Evolutionary conservation across 2,113 vertebrate species (phyloP).

Genomic region (Plestiodon gilberti): DNA sequence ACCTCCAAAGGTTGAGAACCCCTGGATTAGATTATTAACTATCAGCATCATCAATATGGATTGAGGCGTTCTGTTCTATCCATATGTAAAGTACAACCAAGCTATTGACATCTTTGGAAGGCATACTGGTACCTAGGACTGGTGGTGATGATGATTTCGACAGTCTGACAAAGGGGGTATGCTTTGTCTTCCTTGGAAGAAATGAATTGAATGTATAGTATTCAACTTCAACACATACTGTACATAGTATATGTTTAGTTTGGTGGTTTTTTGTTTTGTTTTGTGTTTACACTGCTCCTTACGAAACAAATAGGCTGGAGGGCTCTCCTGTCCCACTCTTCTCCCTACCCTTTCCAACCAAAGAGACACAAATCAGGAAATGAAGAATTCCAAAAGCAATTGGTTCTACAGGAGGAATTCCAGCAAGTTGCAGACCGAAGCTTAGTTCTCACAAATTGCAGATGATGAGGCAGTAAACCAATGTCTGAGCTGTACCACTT

Average conservation of each 20-base stretch:
- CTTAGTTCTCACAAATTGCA: background rate
- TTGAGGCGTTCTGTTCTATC: too few species aligned
- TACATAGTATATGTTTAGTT: too few species aligned
- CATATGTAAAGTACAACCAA: too few species aligned
- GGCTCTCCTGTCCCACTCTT: background rate
- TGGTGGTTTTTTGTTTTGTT: too few species aligned
- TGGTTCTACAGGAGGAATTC: background rate
- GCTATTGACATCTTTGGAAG: too few species aligned
- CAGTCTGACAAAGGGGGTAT: too few species aligned
- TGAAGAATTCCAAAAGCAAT: conserved; percentile 22
- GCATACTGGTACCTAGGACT: too few species aligned
- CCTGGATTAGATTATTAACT: too few species aligned
- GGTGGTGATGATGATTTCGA: too few species aligned
- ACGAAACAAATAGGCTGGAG: background rate
- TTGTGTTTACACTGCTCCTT: background rate
- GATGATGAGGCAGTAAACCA: background rate
- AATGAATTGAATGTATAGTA: background rate
- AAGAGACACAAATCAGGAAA: background rate
- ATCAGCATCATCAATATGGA: too few species aligned
- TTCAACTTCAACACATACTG: background rate
- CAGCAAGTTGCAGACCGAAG: background rate
- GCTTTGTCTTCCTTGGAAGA: background rate
- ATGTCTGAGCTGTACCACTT: background rate
- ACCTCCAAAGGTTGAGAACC: too few species aligned
- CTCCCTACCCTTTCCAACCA: background rate